Base-by-base conservation (phyloP, 2,113 vertebrate species). In the Spea multiplicata region DNA sequence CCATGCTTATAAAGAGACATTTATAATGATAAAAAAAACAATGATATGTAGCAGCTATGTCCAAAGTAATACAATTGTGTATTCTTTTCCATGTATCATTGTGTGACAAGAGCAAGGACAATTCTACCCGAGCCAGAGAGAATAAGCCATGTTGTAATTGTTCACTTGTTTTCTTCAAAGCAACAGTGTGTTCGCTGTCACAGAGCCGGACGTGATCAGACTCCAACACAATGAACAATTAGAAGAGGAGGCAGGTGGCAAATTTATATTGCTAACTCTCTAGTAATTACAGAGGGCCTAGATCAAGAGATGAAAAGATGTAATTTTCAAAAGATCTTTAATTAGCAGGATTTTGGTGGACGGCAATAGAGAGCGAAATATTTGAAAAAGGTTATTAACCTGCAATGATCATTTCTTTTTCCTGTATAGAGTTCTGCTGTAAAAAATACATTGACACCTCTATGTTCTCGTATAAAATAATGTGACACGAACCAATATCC, bases 171-270 rank as follows among this genome's bases (percentile, higher is more conserved):
- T 44, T 68, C 3, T 68, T 68, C 44, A 46, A 13, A 14, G 12
- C 14, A 46, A 68, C 45, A 46, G 66, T 14, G 45, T 47, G 44
- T 12, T 8, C 44, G 13, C 44, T 47, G 13, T 10, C 12, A 12
- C 44, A 12, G 44, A 5, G 49, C 52, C 52, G 47, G 30, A 30
- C 30, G 4, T 70, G 47, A 16, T 8, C 3, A 70, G 46, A 44
- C 55, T 14, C 55, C 73, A 52, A 6, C 52, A 77, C 75, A 77
- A 77, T 52, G 55, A 61, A 64, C 55, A 77, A 71, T 71, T 62
- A 62, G 67, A 50, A 17, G 48, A 70, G 3, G 14, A 50, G 75
- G 70, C 55, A 52, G 67, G 47, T 44, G 75, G 66, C 46, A 46
- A 69, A 69, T 77, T 77, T 62, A 55, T 30, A 62, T 44, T 46